phyloP scores from a whole-genome alignment of 2,888 invertebrate species.

The Dastarcus helophoroides region DNA sequence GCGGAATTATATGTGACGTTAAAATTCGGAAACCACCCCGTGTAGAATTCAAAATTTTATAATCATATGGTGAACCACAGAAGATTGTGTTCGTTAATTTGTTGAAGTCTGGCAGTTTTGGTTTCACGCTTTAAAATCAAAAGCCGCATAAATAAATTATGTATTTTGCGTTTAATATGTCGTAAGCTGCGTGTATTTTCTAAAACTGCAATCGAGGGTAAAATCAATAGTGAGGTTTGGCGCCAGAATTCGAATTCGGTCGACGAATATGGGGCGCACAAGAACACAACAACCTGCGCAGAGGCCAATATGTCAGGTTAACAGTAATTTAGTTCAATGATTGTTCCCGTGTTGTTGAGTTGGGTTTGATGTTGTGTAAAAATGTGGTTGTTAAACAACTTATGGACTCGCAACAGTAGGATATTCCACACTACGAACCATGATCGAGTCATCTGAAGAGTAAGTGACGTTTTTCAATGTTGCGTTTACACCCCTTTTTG shows the following conservation, averaged over 20 bases:
- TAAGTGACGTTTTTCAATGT: slow-evolving; percentile 45
- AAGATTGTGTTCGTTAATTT: too few relatives aligned
- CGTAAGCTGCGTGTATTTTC: too few relatives aligned
- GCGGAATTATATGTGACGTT: too few relatives aligned
- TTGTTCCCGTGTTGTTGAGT: slow-evolving; percentile 35
- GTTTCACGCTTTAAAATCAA: too few relatives aligned
- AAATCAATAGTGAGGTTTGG: slow-evolving; percentile 12
- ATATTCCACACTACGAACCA: slow-evolving; percentile 74
- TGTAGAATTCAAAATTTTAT: too few relatives aligned
- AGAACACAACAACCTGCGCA: slow-evolving; percentile 22
- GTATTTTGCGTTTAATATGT: slow-evolving; percentile 2
- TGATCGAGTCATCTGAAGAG: slow-evolving; percentile 88
- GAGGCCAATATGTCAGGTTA: slow-evolving; percentile 25
- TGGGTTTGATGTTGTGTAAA: slow-evolving; percentile 38
- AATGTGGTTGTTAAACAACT: slow-evolving; percentile 41
- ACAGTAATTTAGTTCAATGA: slow-evolving; percentile 36
- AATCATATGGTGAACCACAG: too few relatives aligned
- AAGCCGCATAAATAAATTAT: too few relatives aligned
- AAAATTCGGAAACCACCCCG: too few relatives aligned
- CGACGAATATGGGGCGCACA: slow-evolving; percentile 14
- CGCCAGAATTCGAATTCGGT: slow-evolving; percentile 9
- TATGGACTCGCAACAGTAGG: slow-evolving; percentile 67
- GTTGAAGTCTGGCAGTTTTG: too few relatives aligned
- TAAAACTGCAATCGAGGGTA: too few relatives aligned
- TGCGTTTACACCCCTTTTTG: slow-evolving; percentile 17